Base-by-base conservation (phyloP, 2,888 invertebrate genomes). In the Pseudococcus longispinus region DNA sequence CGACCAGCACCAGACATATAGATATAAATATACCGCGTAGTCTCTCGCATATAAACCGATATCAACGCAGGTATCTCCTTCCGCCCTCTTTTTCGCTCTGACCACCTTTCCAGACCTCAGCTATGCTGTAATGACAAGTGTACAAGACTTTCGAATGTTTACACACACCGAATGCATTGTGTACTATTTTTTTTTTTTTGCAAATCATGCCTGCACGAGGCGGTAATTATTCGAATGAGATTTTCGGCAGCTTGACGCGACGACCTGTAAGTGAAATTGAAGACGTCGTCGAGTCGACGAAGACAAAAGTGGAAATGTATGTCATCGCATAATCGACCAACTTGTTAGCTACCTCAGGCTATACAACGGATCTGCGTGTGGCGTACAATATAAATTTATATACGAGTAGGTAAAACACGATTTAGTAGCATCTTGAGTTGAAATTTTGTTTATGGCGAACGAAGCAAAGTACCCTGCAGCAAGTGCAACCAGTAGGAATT, bases 241-340 rank as follows among this genome's bases (percentile, higher is more conserved):
- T 60, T 60, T 60, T 60, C 23, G 60, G 60, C 60, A 13, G 60
- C 9, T 23, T 60, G 60, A 60, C 23, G 60, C 60, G 60, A 60
- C 29, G 29, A 70, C 26, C 29, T 70, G 70, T 18, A 70, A 70
- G 70, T 70, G 70, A 70, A 70, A 70, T 70, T 29, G 70, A 70
- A 70, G 23, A 26, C 23, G 65, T 70, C 70, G 37, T 37, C 37
- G 70, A 70, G 37, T 37, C 37, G 70, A 70, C 70, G 70, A 70
- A 70, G 70, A 70, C 70, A 29, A 70, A 70, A 70, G 70, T 70
- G 29, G 70, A 70, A 29, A 70, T 70, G 70, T 70, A 32, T 70
- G 70, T 70, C 70, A 70, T 29, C 70, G 70, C 20, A 23, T 60
- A 60, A 60, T 11, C 60, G 23, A 60, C 60, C 60, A 60, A 23